Evolutionary conservation across 2,888 invertebrate genomes (phyloP).

Genomic region (Sarcophaga carnaria): DNA sequence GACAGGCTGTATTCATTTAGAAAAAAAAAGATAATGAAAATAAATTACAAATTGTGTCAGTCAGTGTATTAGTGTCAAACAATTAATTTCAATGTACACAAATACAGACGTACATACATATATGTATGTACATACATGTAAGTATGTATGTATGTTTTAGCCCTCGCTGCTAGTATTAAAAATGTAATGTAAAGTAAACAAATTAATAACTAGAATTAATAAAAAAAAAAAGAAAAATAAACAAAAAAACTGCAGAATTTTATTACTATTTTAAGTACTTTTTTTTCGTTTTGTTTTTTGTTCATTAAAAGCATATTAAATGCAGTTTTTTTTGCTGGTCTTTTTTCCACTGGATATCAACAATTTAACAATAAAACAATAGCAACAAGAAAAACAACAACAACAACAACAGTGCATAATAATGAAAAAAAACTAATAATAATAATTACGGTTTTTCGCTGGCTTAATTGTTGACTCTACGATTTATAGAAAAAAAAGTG

Average conservation of each 20-base stretch:
- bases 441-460: slow-evolving; percentile 67
- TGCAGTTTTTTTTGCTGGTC: background rate
- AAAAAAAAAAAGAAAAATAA: slow-evolving; percentile 26
- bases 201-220: slow-evolving; percentile 33
- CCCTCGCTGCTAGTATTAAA: no score
- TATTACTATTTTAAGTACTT: background rate
- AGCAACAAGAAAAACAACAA: slow-evolving; percentile 42
- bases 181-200: slow-evolving; percentile 19
- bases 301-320: background rate
- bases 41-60: background rate
- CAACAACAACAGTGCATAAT: slow-evolving; percentile 28
- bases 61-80: slow-evolving; percentile 2
- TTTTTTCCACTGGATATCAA: slow-evolving; percentile 7
- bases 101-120: background rate
- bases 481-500: slow-evolving; percentile 63
- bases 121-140: background rate
- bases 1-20: background rate
- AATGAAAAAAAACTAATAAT: slow-evolving; percentile 39
- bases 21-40: background rate
- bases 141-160: background rate
- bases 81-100: background rate
- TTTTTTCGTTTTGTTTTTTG: background rate
- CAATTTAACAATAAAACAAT: slow-evolving; percentile 9
- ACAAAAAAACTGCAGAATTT: background rate
- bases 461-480: slow-evolving; percentile 66